A percentile compares a stretch with the other conserved stretches of the same genome.
phyloP scores from a whole-genome alignment of 2,888 invertebrate species.

The Mechanitis mazaeus region DNA sequence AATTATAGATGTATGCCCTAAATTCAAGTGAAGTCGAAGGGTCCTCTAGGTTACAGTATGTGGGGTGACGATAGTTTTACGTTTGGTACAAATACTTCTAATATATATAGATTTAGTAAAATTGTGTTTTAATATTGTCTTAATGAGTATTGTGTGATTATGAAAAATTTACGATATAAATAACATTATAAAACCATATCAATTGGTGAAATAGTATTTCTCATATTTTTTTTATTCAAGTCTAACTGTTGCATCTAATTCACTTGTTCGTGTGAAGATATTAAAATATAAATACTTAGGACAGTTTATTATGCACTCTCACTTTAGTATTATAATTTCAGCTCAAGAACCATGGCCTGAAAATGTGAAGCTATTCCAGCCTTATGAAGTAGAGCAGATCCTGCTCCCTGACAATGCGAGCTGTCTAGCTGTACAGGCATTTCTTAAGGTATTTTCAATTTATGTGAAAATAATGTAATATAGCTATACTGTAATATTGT shows the following conservation, averaged over 20 bases:
- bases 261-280: no score
- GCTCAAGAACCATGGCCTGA: conserved; percentile 94
- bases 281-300: conserved; percentile 1
- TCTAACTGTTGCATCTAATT: no score
- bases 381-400: conserved; percentile 95
- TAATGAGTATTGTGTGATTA: no score
- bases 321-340: conserved; percentile 42
- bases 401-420: conserved; percentile 95
- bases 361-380: conserved; percentile 90
- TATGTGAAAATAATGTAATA: no score
- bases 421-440: conserved; percentile 94
- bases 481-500: no score
- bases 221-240: no score
- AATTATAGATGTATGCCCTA: conserved; percentile 67
- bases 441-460: conserved; percentile 78
- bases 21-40: conserved; percentile 37
- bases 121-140: background rate
- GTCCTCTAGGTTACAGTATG: conserved; percentile 1
- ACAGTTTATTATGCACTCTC: conserved; percentile 9
- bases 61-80: conserved; percentile 3
- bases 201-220: background rate
- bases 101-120: background rate
- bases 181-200: conserved; percentile 1
- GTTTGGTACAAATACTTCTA: background rate
- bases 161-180: background rate